Evolutionary conservation across 2,113 vertebrate genomes (phyloP), one percentile per base, ranked within the genome.

Genomic region (Antigone vipio): DNA sequence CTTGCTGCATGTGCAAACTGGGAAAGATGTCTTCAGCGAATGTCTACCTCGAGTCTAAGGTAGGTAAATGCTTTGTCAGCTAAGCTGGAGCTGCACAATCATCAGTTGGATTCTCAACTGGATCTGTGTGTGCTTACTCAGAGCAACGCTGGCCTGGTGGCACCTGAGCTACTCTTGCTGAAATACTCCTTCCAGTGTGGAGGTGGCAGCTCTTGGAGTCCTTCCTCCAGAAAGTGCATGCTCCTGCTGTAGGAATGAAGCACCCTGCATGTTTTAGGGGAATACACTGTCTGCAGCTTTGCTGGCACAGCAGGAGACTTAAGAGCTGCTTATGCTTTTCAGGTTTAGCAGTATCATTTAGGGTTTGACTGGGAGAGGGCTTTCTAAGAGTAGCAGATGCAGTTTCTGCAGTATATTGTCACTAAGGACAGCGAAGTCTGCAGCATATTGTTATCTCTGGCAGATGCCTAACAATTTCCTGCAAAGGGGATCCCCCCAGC

Each of bases 1-100:
- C 99, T 87, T 98, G 98, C 93, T 99, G 99, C 97, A 98, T 99
- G 98, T 99, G 98, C 98, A 99, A 99, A 95, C 98, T 99, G 15
- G 98, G 99, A 97, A 99, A 99, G 98, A 99, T 99, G 99, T 99
- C 99, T 87, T 99, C 99, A 40, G 99, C 99, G n/a, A 99, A 99
- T 2, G 99, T 99, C 98, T 99, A 99, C 98, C 99, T 99, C 67
- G 99, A 99, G 98, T 99, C 99, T 73, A 99, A 99, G 98, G 99
- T 99, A 96, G 55, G 94, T 18, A 1, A 85, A 79, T 13, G 17
- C 91, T 56, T 78, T 79, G 16, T 62, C 10, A 68, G 5, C 30
- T 35, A 3, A 5, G 0, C 34, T 60, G 74, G 68, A 16, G 2
- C 19, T 27, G 60, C 49, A 24, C 24, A 22, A 1, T 34, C 13